These are phyloP conservation scores for Serinus canaria DNA, from an alignment of 2,113 vertebrate genomes.

Conservation along the genomic window DNA sequence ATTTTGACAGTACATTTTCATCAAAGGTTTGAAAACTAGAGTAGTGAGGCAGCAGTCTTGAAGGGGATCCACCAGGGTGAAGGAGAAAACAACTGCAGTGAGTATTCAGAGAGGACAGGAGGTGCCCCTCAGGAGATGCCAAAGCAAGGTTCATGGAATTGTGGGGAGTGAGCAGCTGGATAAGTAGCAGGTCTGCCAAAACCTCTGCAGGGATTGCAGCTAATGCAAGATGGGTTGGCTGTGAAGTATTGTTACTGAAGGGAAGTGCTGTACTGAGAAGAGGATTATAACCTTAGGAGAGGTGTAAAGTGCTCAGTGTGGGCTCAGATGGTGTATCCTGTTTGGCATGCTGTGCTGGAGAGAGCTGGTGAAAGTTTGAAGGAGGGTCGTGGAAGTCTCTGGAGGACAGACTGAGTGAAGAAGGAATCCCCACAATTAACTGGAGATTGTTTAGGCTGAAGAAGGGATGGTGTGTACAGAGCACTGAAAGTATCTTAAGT, in stretches of 20 bases:
- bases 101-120: not conserved
- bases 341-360: not conserved
- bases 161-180: not conserved
- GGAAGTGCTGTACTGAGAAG: not conserved
- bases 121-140: not conserved
- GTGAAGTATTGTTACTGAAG: not conserved
- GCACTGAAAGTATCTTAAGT: not conserved
- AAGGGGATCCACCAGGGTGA: rapidly evolving
- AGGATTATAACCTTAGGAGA: not conserved
- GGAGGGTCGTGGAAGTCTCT: not conserved
- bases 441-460: not conserved
- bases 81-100: rapidly evolving
- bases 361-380: not conserved
- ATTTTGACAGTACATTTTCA: not conserved
- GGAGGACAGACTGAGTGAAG: not conserved
- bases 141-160: not conserved
- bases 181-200: not conserved
- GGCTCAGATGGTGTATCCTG: not conserved
- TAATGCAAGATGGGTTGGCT: not conserved
- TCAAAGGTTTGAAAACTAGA: not conserved
- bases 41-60: not conserved
- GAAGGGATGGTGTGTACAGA: rapidly evolving
- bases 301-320: rapidly evolving
- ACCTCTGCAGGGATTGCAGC: not conserved
- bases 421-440: not conserved